Percentiles rank a stretch among this genome's conserved stretches.
phyloP scores from a whole-genome alignment of 2,797 vertebrate genomes.

The Karalla daura region DNA sequence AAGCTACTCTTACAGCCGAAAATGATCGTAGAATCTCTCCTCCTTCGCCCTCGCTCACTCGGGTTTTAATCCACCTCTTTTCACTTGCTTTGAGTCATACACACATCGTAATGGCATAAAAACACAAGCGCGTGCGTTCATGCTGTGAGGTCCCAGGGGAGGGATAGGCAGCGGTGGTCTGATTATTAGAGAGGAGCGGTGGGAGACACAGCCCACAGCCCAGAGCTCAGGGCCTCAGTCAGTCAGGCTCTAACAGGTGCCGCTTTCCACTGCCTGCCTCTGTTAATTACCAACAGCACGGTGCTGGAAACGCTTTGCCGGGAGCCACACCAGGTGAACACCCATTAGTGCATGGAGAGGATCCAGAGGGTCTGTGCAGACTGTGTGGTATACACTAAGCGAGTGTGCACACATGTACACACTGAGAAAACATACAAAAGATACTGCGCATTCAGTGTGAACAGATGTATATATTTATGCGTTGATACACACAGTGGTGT shows the following conservation, averaged over 20 bases:
- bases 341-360: conserved; percentile 77
- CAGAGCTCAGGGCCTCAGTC: conserved; percentile 60
- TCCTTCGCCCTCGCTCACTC: conserved; percentile 1
- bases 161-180: conserved; percentile 42
- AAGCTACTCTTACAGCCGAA: not conserved
- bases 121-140: conserved; percentile 30
- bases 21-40: not conserved
- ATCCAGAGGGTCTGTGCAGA: conserved; percentile 74
- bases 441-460: conserved; percentile 3
- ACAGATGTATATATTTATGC: conserved; percentile 21
- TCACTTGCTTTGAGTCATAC: conserved; percentile 25
- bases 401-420: not conserved
- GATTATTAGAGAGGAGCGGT: conserved; percentile 62
- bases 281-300: conserved; percentile 83
- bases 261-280: conserved; percentile 81
- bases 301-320: conserved; percentile 65
- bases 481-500: conserved; percentile 8
- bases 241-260: conserved; percentile 81
- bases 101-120: conserved; percentile 42
- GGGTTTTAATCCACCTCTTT: conserved; percentile 23
- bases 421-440: conserved; percentile 2
- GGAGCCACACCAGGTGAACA: conserved; percentile 78
- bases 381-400: not conserved
- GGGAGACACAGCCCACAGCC: conserved; percentile 62
- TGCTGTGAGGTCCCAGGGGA: conserved; percentile 41